Evolutionary conservation across 2,113 vertebrate species (phyloP).

Genomic region (Neomonachus schauinslandi): DNA sequence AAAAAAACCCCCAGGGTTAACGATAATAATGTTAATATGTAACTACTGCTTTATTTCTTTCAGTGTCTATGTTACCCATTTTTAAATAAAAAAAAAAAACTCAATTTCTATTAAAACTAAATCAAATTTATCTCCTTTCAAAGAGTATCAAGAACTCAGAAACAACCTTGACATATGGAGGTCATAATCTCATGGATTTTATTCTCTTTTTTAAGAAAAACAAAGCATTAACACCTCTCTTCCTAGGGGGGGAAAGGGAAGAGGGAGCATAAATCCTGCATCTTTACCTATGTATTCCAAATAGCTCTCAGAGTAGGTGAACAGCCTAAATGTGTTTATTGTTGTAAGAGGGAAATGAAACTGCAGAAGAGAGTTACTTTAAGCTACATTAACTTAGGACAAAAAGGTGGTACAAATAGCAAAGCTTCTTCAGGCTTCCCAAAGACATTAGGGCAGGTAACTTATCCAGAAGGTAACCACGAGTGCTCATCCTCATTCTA

Average conservation of each 20-base stretch:
- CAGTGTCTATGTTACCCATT: background rate
- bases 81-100: constrained; percentile 5
- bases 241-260: background rate
- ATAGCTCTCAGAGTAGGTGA: background rate
- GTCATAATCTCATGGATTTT: constrained; percentile 7
- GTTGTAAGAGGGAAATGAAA: constrained; percentile 25
- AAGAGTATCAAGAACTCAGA: constrained; percentile 16
- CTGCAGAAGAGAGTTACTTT: constrained; percentile 18
- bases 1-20: background rate
- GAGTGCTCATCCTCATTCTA: background rate
- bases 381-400: background rate
- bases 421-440: background rate
- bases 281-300: background rate
- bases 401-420: background rate
- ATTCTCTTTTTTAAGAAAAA: constrained; percentile 14
- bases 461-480: background rate
- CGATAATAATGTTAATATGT: background rate
- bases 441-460: background rate
- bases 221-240: background rate
- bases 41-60: background rate
- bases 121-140: constrained; percentile 23
- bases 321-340: background rate
- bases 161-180: background rate
- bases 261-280: background rate
- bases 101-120: constrained; percentile 24